phyloP scores from a whole-genome alignment of 2,113 vertebrate species.

The Calidris pygmaea region DNA sequence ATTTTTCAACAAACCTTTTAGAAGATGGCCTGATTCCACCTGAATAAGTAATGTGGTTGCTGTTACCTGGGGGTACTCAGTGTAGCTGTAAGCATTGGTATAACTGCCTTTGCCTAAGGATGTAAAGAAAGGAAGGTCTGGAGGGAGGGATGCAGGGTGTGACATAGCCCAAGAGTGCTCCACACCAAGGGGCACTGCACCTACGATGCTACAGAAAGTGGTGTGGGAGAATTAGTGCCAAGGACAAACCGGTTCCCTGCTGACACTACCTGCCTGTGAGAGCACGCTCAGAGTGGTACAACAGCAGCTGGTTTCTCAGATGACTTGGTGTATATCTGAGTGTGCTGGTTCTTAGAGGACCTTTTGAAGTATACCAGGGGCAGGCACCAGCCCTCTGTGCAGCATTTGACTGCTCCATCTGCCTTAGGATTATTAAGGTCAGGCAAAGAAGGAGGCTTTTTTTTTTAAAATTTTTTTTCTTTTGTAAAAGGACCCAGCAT shows the following conservation, averaged over 20 bases:
- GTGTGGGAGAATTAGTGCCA: rapidly evolving
- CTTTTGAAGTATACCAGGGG: background rate
- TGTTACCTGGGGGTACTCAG: background rate
- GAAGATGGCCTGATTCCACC: background rate
- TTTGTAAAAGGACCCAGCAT: too few species aligned
- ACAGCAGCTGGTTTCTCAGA: background rate
- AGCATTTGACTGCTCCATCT: background rate
- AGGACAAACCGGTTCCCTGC: background rate
- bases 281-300: rapidly evolving
- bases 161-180: background rate
- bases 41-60: background rate
- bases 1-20: background rate
- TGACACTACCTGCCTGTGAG: background rate
- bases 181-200: background rate
- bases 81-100: background rate
- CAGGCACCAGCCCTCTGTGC: background rate
- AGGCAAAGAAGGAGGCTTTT: background rate
- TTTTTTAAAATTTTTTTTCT: too few species aligned
- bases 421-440: background rate
- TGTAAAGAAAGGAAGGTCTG: background rate
- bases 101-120: background rate
- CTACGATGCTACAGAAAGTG: background rate
- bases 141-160: background rate
- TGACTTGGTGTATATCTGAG: rapidly evolving
- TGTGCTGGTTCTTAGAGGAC: background rate